Evolutionary conservation across 2,888 invertebrate species (phyloP), one percentile per base, ranked within the genome.

Genomic region (Nymphalis urticae): DNA sequence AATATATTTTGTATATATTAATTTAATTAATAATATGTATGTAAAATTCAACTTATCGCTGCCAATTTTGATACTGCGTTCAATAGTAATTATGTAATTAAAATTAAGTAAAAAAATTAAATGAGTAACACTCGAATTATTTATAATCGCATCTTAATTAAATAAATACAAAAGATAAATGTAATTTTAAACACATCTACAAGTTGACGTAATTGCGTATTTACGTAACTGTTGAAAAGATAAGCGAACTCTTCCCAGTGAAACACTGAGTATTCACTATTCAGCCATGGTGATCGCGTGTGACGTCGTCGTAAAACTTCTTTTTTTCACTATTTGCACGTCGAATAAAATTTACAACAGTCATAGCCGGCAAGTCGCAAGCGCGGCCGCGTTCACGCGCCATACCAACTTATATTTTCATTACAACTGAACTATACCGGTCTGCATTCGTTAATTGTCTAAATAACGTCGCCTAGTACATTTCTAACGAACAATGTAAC

Each of bases 311-410:
- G 82, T 86, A 83, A 85, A 88, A 69, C 13, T 42, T 42, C 83
- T 81, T 87, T 85, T 86, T 89, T 89, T 90, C 87, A 87, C 84
- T 87, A 86, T 89, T 90, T 89, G 82, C 85, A 82, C 84, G 80
- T 82, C 85, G 87, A 90, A 89, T 78, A 77, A 76, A 72, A 82
- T 53, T 66, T 81, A 82, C 83, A 84, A 82, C 83, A 83, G 80
- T 76, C 79, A 80, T 76, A 73, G 79, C 79, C 73, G 78, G 76
- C 78, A 76, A 81, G 79, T 81, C 79, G 77, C 80, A 82, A 84
- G 84, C 82, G 84, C 85, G 82, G 79, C 76, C 82, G 87, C 81
- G 75, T 32, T 19, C 51, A 74, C 79, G 80, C 67, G 75, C 70
- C 80, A 10, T 79, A 78, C 77, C 77, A 78, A 75, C 78, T 81